Evolutionary conservation across 2,113 vertebrate genomes (phyloP).

Genomic region (Sorex araneus): DNA sequence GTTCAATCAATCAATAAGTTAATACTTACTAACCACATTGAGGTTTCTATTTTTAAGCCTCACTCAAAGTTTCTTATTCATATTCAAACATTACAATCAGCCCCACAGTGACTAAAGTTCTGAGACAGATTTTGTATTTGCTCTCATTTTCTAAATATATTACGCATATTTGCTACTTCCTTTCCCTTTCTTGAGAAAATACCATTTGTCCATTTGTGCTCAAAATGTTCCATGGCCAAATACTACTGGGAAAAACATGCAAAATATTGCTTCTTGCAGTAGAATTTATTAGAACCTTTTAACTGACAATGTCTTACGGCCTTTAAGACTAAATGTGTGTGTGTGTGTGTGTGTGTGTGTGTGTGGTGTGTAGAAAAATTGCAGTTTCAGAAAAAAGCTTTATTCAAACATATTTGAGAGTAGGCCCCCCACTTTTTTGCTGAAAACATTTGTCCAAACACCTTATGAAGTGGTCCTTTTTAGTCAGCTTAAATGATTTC

Average conservation of each 20-base stretch:
- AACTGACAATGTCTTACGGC: not conserved
- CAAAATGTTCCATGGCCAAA: not conserved
- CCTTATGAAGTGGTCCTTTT: not conserved
- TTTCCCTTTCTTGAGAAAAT: conserved; percentile 33
- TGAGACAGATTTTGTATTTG: conserved; percentile 43
- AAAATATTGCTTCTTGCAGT: not conserved
- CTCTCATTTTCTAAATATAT: conserved; percentile 16
- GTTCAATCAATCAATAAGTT: not conserved
- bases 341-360: too few relatives aligned
- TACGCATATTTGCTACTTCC: not conserved
- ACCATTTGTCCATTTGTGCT: conserved; percentile 20
- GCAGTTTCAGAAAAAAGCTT: not conserved
- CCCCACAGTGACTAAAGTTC: not conserved
- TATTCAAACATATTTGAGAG: not conserved
- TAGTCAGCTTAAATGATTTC: not conserved
- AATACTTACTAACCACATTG: not conserved
- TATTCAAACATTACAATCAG: not conserved
- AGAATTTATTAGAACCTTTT: not conserved
- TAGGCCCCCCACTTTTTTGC: not conserved
- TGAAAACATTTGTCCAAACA: not conserved
- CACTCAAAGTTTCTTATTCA: conserved; percentile 2
- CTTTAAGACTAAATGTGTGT: not conserved
- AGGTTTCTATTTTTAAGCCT: conserved; percentile 16
- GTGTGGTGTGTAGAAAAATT: not conserved
- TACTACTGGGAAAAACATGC: not conserved